phyloP scores from a whole-genome alignment of 2,113 vertebrate genomes.

The Tretioscincus oriximinensis region DNA sequence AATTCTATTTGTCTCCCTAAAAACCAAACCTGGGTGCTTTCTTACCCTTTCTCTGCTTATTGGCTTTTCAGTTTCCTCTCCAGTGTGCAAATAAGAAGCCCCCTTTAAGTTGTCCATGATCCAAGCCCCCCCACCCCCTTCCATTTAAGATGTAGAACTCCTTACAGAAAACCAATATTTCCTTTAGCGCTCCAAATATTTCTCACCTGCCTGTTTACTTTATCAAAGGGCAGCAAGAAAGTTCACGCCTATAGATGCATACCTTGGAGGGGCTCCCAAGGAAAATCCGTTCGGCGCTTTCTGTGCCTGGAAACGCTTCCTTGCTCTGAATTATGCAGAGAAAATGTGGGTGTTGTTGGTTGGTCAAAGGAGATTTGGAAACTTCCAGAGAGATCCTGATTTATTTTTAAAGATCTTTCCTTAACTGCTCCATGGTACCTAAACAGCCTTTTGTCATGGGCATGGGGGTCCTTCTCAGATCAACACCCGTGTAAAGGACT shows the following conservation, averaged over 20 bases:
- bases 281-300: constrained; percentile 6
- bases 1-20: background rate
- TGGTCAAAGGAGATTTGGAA: background rate
- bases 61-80: background rate
- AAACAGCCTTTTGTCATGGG: too few relatives aligned
- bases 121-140: background rate
- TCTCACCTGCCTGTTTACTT: constrained; percentile 25
- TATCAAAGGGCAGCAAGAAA: constrained; percentile 22
- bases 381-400: background rate
- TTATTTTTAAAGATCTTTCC: constrained; percentile 1
- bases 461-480: too few relatives aligned
- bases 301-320: background rate
- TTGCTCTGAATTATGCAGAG: background rate
- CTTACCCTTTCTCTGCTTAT: background rate
- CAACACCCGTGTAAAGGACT: too few relatives aligned
- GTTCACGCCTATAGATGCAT: constrained; percentile 20
- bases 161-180: background rate
- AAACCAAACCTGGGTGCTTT: background rate
- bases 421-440: background rate
- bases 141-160: background rate
- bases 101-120: background rate
- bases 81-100: background rate
- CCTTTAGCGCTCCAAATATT: constrained; percentile 18
- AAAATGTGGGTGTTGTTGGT: background rate
- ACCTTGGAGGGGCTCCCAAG: constrained; percentile 10